phyloP scores from a whole-genome alignment of 2,888 invertebrate genomes.

The Cyaniris semiargus region DNA sequence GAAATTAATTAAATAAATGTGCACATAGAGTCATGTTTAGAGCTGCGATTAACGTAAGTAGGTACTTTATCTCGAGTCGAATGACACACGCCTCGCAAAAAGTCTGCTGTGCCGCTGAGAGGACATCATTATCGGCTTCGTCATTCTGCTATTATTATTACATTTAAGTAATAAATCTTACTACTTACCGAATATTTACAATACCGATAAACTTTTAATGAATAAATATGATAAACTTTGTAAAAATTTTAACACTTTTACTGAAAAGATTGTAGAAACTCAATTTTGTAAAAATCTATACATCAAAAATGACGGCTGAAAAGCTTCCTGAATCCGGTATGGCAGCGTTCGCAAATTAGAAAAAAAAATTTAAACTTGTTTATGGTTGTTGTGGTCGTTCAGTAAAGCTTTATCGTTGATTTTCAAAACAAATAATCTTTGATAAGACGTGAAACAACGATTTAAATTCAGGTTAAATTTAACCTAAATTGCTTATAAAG shows the following conservation, averaged over 20 bases:
- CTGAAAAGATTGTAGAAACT: conserved; percentile 32
- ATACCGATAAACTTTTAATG: background rate
- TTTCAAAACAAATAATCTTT: no score
- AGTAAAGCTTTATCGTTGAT: no score
- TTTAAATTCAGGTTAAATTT: no score
- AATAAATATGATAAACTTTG: background rate
- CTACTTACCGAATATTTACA: conserved; percentile 44
- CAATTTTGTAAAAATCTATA: conserved; percentile 56
- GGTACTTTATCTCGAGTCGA: conserved; percentile 42
- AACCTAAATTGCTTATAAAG: no score
- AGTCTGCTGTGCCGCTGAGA: conserved; percentile 46
- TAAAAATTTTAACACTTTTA: conserved; percentile 2
- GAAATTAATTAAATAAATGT: background rate
- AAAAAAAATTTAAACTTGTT: background rate
- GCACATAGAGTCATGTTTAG: background rate
- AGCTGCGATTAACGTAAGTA: background rate
- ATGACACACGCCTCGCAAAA: conserved; percentile 45
- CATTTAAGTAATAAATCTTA: conserved; percentile 32
- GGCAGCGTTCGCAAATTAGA: conserved; percentile 33
- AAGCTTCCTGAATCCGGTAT: conserved; percentile 60
- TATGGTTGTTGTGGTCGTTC: no score
- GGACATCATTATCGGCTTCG: conserved; percentile 56
- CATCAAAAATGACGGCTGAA: conserved; percentile 65
- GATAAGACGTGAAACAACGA: no score
- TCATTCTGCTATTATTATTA: conserved; percentile 53